phyloP scores from a whole-genome alignment of 2,888 invertebrate genomes.

The Microplitis deprimator region DNA sequence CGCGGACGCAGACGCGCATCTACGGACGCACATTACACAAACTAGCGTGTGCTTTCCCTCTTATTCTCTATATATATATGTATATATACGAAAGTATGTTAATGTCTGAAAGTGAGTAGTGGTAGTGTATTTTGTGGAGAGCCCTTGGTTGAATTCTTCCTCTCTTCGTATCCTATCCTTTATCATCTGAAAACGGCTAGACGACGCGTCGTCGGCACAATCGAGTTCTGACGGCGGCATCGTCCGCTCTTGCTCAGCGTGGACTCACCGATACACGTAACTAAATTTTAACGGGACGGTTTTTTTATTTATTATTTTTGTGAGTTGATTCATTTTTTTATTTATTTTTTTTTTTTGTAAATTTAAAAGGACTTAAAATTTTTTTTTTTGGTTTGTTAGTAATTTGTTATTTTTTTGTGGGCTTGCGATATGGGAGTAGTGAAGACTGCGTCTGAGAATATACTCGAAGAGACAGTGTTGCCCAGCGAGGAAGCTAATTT shows the following conservation, averaged over 20 bases:
- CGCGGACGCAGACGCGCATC: slow-evolving; percentile 10
- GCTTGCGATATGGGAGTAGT: slow-evolving; percentile 65
- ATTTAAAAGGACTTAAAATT: background rate
- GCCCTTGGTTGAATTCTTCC: slow-evolving; percentile 41
- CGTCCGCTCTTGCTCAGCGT: slow-evolving; percentile 16
- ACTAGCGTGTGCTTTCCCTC: background rate
- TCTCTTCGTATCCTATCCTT: slow-evolving; percentile 41
- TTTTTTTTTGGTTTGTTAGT: slow-evolving; percentile 13
- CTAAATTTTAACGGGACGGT: too few species aligned
- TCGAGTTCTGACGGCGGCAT: slow-evolving; percentile 40
- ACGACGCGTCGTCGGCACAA: slow-evolving; percentile 50
- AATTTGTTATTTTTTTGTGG: slow-evolving; percentile 38
- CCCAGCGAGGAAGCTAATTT: slow-evolving; percentile 68
- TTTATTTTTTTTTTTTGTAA: too few species aligned
- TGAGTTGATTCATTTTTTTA: too few species aligned
- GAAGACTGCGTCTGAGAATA: slow-evolving; percentile 63
- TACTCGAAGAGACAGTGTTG: slow-evolving; percentile 63
- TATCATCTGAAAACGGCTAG: slow-evolving; percentile 51
- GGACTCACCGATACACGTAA: slow-evolving; percentile 16
- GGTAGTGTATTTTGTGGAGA: slow-evolving; percentile 25
- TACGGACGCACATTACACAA: background rate
- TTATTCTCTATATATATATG: slow-evolving; percentile 3
- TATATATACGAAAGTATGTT: slow-evolving; percentile 26
- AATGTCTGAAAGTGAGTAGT: slow-evolving; percentile 36
- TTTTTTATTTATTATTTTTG: too few species aligned